A percentile compares a stretch with the other conserved stretches of the same genome.
phyloP scores from a whole-genome alignment of 2,113 vertebrate species.

The Lutjanus erythropterus region DNA sequence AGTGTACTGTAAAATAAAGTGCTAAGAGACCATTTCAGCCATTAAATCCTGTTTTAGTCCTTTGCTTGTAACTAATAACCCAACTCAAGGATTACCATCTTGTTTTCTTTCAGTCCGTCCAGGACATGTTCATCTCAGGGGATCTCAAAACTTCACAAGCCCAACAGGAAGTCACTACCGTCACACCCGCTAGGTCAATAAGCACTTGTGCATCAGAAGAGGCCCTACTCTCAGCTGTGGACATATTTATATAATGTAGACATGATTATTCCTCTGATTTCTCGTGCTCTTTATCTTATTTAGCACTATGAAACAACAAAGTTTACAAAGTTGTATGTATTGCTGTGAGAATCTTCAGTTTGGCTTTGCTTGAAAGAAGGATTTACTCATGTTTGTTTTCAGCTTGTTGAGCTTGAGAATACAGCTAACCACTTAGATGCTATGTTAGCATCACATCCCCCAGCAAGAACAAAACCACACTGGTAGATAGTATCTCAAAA shows the following conservation, averaged over 20 bases:
- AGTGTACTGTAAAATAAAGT: neutral
- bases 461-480: neutral
- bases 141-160: conserved; percentile 68
- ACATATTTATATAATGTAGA: conserved; percentile 44
- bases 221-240: conserved; percentile 48
- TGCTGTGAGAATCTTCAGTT: conserved; percentile 12
- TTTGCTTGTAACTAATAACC: conserved; percentile 41
- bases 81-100: conserved; percentile 58
- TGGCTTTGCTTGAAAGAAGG: conserved; percentile 1
- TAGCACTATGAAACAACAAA: neutral
- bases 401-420: conserved; percentile 28
- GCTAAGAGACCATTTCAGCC: neutral
- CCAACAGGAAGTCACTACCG: conserved; percentile 71
- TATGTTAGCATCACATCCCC: neutral
- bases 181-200: conserved; percentile 77
- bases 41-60: conserved; percentile 13
- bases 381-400: conserved; percentile 44
- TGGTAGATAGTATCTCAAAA: neutral
- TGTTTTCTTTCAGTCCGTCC: conserved; percentile 67
- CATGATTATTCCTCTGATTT: conserved; percentile 31
- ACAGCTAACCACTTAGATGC: neutral
- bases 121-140: conserved; percentile 65
- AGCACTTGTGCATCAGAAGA: conserved; percentile 61
- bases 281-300: conserved; percentile 18
- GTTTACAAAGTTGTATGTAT: neutral